These are phyloP conservation scores for Pyxicephalus adspersus DNA, from an alignment of 2,113 vertebrate species.

Conservation along the genomic window DNA sequence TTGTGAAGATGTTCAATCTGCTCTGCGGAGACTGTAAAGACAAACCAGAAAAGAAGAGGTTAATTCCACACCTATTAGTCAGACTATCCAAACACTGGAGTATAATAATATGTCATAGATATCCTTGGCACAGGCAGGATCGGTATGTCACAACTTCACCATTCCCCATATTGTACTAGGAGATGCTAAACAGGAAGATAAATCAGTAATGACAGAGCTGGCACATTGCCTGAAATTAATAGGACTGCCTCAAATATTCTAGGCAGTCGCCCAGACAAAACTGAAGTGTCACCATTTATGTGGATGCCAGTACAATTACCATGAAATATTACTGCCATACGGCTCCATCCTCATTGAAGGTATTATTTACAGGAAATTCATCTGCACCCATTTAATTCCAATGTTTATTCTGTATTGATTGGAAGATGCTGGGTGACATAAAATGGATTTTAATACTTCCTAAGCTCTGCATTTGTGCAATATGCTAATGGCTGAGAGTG, in stretches of 20 bases:
- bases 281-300: neutral
- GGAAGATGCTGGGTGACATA: neutral
- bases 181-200: neutral
- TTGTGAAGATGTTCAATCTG: conserved; percentile 87
- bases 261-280: conserved; percentile 4
- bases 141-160: neutral
- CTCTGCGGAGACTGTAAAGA: conserved; percentile 80
- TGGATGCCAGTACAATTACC: no score
- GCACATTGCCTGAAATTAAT: neutral
- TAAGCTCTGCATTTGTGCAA: no score
- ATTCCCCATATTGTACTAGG: neutral
- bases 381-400: neutral
- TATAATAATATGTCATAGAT: neutral
- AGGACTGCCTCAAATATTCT: neutral
- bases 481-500: neutral
- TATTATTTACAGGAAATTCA: neutral
- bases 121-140: neutral
- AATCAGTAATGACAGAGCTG: conserved; percentile 34
- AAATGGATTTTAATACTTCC: neutral
- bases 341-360: neutral
- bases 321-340: neutral
- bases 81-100: neutral
- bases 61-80: neutral
- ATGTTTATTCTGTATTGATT: neutral
- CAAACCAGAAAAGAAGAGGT: conserved; percentile 7